Evolutionary conservation across 2,113 vertebrate species (phyloP).

Genomic region (Monopterus albus): DNA sequence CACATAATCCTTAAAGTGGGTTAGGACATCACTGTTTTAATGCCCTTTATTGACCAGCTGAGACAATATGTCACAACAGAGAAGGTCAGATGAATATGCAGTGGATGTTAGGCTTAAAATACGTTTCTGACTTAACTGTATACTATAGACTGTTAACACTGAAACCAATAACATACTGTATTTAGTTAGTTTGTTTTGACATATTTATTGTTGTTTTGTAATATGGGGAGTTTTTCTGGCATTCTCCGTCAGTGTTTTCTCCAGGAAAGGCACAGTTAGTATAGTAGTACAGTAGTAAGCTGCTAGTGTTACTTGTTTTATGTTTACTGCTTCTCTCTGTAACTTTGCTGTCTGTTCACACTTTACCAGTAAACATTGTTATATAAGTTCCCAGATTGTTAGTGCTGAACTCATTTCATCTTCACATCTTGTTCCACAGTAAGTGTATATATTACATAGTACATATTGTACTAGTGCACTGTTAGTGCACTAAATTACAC

Average conservation of each 20-base stretch:
- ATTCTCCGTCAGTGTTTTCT: background rate
- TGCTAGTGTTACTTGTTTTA: background rate
- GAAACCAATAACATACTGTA: constrained; percentile 4
- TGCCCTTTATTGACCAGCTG: constrained; percentile 64
- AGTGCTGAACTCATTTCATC: too few relatives aligned
- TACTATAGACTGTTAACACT: background rate
- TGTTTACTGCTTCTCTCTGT: background rate
- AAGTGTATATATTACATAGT: too few relatives aligned
- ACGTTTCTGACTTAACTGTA: background rate
- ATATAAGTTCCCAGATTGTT: too few relatives aligned
- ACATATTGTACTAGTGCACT: too few relatives aligned
- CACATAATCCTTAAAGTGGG: constrained; percentile 75
- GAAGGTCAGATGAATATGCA: constrained; percentile 42
- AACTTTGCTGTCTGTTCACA: background rate
- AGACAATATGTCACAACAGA: constrained; percentile 58
- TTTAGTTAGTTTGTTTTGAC: background rate
- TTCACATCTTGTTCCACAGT: too few relatives aligned
- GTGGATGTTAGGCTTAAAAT: constrained; percentile 31
- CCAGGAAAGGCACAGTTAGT: background rate
- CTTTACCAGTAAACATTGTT: too few relatives aligned
- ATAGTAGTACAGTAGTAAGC: too few relatives aligned
- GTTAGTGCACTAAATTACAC: too few relatives aligned
- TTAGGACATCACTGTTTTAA: constrained; percentile 64
- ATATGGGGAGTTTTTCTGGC: background rate
- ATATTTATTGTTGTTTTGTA: background rate